A percentile compares a stretch with the other conserved stretches of the same genome.
These are phyloP conservation scores for Hydriomena furcata DNA, from an alignment of 2,888 invertebrate genomes.

Conservation along the genomic window DNA sequence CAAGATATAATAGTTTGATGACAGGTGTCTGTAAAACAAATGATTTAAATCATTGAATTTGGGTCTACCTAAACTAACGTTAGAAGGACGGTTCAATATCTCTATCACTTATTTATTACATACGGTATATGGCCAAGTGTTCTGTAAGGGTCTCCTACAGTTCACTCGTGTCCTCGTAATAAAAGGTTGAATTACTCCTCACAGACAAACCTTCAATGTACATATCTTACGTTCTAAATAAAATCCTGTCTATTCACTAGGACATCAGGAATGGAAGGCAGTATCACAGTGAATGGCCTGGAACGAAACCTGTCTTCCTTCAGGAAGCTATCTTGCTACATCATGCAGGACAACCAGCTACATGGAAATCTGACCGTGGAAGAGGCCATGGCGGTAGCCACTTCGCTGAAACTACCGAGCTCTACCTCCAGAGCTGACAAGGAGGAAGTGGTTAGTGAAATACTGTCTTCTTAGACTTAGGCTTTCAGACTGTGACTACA, in stretches of 20 bases:
- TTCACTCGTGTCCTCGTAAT: too few species aligned
- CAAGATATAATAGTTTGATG: too few species aligned
- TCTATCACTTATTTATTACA: too few species aligned
- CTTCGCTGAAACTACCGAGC: constrained; percentile 93
- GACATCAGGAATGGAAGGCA: constrained; percentile 91
- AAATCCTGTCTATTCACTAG: constrained; percentile 68
- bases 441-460: constrained; percentile 90
- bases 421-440: constrained; percentile 88
- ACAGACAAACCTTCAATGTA: too few species aligned
- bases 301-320: constrained; percentile 93
- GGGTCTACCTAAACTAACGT: too few species aligned
- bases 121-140: too few species aligned
- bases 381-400: constrained; percentile 97
- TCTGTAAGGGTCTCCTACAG: too few species aligned
- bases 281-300: constrained; percentile 92
- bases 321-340: constrained; percentile 96
- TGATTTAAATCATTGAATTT: too few species aligned
- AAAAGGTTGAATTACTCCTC: too few species aligned
- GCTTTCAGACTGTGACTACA: too few species aligned
- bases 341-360: constrained; percentile 97
- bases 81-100: too few species aligned
- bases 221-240: constrained; percentile 5
- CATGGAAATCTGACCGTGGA: constrained; percentile 96
- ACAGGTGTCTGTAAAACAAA: too few species aligned
- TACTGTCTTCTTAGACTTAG: background rate